These are phyloP conservation scores for Bombyx mandarina DNA, from an alignment of 1,140 invertebrate species.

Conservation along the genomic window DNA sequence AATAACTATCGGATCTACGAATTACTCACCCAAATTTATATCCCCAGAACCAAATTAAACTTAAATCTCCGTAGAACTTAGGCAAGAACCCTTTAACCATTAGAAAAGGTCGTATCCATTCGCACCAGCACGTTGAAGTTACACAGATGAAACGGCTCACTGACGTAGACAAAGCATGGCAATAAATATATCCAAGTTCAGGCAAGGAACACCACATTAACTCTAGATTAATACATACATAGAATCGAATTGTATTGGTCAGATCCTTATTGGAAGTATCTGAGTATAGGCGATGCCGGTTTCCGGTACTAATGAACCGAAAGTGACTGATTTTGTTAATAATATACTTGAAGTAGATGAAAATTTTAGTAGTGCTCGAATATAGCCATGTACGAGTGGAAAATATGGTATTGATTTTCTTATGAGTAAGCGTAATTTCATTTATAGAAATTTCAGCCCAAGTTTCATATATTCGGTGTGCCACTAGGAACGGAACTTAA, in stretches of 20 bases:
- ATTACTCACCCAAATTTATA: conserved; percentile 12
- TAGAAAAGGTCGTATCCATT: conserved; percentile 24
- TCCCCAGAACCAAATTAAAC: conserved; percentile 22
- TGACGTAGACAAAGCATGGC: conserved; percentile 50
- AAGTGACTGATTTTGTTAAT: conserved; percentile 11
- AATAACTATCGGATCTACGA: no score
- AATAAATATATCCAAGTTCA: conserved; percentile 53
- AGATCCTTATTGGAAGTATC: conserved; percentile 37
- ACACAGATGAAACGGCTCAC: conserved; percentile 35
- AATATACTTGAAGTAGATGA: no score
- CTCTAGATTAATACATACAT: conserved; percentile 38
- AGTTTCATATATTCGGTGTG: no score
- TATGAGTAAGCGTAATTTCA: no score
- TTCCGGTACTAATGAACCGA: conserved; percentile 1
- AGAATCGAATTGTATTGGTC: conserved; percentile 15
- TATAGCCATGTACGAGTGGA: no score
- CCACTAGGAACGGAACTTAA: no score
- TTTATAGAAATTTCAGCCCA: no score
- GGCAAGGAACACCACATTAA: conserved; percentile 38
- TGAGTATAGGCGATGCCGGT: conserved; percentile 32
- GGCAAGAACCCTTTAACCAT: conserved; percentile 19
- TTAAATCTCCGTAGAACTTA: conserved; percentile 34
- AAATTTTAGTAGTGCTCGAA: no score
- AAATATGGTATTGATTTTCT: no score
- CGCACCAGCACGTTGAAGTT: conserved; percentile 28